A percentile compares a stretch with the other conserved stretches of the same genome.
Conservation (phyloP, 2,113 vertebrate species). For the Corvus cornix region DNA sequence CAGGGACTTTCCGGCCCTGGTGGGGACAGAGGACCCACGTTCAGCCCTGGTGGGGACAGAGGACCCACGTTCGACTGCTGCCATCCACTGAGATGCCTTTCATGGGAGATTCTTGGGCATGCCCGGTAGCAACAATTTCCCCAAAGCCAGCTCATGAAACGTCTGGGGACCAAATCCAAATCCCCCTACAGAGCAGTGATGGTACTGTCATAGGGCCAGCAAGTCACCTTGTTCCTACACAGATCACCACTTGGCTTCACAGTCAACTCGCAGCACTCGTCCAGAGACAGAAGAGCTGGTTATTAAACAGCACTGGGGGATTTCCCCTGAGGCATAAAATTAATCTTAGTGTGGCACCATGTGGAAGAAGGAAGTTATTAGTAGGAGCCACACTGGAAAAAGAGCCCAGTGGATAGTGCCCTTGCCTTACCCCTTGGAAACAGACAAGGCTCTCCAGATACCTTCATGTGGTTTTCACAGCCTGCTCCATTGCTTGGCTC, state of each 20-base stretch:
- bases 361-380: neutral
- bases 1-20: fast-evolving
- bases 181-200: neutral
- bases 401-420: neutral
- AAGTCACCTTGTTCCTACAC: neutral
- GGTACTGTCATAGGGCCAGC: neutral
- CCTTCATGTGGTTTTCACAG: neutral
- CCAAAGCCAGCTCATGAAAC: neutral
- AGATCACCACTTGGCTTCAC: neutral
- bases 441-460: neutral
- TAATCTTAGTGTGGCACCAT: neutral
- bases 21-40: neutral
- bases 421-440: neutral
- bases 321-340: neutral
- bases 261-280: neutral
- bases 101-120: neutral
- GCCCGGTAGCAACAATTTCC: neutral
- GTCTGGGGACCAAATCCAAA: neutral
- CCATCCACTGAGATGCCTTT: neutral
- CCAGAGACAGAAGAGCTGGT: neutral
- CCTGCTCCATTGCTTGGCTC: neutral
- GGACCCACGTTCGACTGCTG: neutral
- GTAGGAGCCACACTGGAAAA: neutral
- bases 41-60: neutral
- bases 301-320: neutral